A percentile compares a stretch with the other conserved stretches of the same genome.
These are phyloP conservation scores for Podarcis lilfordi DNA, from an alignment of 2,797 vertebrate genomes.

Conservation along the genomic window DNA sequence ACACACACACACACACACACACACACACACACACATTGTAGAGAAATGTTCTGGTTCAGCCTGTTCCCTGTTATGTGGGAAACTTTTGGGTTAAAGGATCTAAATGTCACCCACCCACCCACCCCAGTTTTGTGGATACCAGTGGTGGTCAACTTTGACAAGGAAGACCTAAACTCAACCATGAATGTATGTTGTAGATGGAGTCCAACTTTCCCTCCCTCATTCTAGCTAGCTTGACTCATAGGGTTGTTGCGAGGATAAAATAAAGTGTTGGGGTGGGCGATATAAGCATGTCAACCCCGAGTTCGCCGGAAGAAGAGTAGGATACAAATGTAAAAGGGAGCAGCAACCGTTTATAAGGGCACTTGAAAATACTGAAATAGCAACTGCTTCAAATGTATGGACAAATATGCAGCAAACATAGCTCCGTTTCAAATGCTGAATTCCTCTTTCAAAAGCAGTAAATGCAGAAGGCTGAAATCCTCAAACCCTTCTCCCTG, in stretches of 20 bases:
- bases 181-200: no score
- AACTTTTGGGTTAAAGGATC: no score
- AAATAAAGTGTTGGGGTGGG: not conserved
- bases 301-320: not conserved
- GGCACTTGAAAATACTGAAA: not conserved
- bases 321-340: not conserved
- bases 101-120: not conserved
- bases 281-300: not conserved
- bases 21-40: not conserved
- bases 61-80: no score
- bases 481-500: not conserved
- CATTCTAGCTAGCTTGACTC: not conserved
- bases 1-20: not conserved
- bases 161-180: no score
- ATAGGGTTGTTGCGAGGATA: not conserved
- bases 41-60: no score
- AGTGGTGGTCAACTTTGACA: no score
- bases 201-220: no score
- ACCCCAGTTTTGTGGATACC: no score
- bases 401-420: not conserved
- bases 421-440: not conserved
- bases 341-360: not conserved
- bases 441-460: not conserved
- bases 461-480: not conserved
- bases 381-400: not conserved